These are phyloP conservation scores for Diplazon laetatorius DNA, from an alignment of 2,888 invertebrate genomes.

Conservation along the genomic window DNA sequence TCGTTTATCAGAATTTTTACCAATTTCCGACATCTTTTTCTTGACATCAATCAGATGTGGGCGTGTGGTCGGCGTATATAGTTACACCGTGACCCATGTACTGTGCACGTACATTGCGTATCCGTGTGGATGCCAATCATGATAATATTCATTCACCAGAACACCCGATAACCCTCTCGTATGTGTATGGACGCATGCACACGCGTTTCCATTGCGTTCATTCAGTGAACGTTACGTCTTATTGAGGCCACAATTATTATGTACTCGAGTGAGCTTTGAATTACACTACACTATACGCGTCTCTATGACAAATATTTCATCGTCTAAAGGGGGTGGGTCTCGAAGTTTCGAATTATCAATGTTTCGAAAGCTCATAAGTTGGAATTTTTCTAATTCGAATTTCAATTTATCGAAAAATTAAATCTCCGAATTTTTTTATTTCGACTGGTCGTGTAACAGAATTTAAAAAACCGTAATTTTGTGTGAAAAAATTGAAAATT, in stretches of 20 bases:
- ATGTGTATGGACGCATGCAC: slow-evolving; percentile 3
- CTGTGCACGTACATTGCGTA: neutral
- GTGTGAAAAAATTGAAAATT: too few species aligned
- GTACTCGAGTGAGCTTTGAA: slow-evolving; percentile 25
- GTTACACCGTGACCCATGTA: neutral
- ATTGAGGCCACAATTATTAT: slow-evolving; percentile 21
- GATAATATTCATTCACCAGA: slow-evolving; percentile 58
- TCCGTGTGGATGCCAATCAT: slow-evolving; percentile 31
- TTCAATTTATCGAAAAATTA: too few species aligned
- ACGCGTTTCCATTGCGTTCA: slow-evolving; percentile 39
- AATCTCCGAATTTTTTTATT: too few species aligned
- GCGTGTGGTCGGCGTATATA: neutral
- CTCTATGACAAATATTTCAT: neutral
- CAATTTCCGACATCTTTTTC: slow-evolving; percentile 18
- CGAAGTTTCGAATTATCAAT: neutral
- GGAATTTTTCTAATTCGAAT: too few species aligned
- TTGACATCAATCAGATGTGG: slow-evolving; percentile 2
- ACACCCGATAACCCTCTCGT: slow-evolving; percentile 28
- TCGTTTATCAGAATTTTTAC: too few species aligned
- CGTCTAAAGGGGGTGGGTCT: neutral
- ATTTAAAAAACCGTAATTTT: too few species aligned
- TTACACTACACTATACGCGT: slow-evolving; percentile 7
- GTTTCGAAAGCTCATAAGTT: too few species aligned
- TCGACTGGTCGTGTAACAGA: too few species aligned
- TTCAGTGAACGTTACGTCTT: slow-evolving; percentile 38